Conservation (phyloP, 2,888 invertebrate genomes). For the Enchytraeus crypticus region DNA sequence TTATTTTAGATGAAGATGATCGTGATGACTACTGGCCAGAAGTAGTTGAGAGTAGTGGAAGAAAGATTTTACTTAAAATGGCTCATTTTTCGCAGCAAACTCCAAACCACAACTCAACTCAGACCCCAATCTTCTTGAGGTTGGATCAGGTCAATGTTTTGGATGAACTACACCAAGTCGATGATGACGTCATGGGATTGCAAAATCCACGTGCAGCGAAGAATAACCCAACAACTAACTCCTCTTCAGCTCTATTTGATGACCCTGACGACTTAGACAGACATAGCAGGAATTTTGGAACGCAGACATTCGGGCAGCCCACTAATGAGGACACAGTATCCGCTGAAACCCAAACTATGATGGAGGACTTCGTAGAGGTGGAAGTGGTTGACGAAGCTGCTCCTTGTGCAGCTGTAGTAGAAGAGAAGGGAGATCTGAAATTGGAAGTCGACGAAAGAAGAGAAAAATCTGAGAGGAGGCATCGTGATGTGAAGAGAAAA, state of each 20-base stretch:
- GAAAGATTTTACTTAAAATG: not conserved
- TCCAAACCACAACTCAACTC: not conserved
- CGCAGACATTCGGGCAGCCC: constrained; percentile 7
- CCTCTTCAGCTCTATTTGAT: not conserved
- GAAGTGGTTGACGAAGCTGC: not conserved
- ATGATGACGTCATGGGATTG: not conserved
- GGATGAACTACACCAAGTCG: not conserved
- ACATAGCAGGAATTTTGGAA: constrained; percentile 1
- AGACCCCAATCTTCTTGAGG: constrained; percentile 1
- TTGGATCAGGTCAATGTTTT: not conserved
- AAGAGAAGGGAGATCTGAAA: not conserved
- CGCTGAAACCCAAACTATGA: not conserved
- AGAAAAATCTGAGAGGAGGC: not conserved
- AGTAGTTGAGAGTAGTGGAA: too few species aligned
- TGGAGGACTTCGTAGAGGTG: not conserved
- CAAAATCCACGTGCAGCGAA: not conserved
- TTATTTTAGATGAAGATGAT: too few species aligned
- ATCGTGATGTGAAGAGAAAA: not conserved
- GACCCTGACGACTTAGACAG: not conserved
- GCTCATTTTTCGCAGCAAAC: constrained; percentile 4
- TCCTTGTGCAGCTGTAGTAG: too few species aligned
- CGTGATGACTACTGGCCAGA: too few species aligned
- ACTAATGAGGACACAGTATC: not conserved
- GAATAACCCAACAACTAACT: too few species aligned
- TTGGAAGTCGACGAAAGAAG: not conserved